A percentile compares a stretch with the other conserved stretches of the same genome.
phyloP scores from a whole-genome alignment of 2,888 invertebrate genomes.

The Thereva nobilitata region DNA sequence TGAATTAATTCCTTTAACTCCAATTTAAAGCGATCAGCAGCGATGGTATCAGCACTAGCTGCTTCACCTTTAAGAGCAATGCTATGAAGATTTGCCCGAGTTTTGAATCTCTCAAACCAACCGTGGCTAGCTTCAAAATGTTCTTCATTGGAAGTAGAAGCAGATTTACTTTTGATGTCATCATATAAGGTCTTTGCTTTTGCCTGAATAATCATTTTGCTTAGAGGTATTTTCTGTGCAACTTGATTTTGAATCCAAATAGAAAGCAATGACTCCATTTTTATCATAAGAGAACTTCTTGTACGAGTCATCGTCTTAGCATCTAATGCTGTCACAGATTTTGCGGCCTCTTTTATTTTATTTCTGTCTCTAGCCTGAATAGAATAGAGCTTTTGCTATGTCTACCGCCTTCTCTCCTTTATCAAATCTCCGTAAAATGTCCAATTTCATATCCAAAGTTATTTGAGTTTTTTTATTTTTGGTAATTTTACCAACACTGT shows the following conservation, averaged over 20 bases:
- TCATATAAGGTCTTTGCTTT: conserved; percentile 45
- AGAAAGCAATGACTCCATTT: conserved; percentile 42
- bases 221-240: conserved; percentile 43
- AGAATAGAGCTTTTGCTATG: too few relatives aligned
- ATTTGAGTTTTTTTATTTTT: too few relatives aligned
- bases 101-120: conserved; percentile 42
- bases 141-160: conserved; percentile 39
- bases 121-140: conserved; percentile 44
- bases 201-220: conserved; percentile 44
- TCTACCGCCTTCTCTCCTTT: too few relatives aligned
- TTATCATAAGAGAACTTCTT: conserved; percentile 43
- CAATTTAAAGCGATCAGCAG: not conserved
- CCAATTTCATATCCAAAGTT: too few relatives aligned
- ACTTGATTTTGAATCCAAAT: conserved; percentile 20
- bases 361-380: too few relatives aligned
- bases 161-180: conserved; percentile 38
- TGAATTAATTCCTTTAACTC: conserved; percentile 5
- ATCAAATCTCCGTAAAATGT: too few relatives aligned
- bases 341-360: conserved; percentile 43
- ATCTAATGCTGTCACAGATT: conserved; percentile 43
- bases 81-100: conserved; percentile 40
- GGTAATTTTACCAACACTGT: too few relatives aligned
- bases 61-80: conserved; percentile 42
- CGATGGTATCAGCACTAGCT: conserved; percentile 2
- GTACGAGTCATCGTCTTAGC: conserved; percentile 41